Conservation (phyloP, 2,797 vertebrate species). For the Furcifer pardalis region DNA sequence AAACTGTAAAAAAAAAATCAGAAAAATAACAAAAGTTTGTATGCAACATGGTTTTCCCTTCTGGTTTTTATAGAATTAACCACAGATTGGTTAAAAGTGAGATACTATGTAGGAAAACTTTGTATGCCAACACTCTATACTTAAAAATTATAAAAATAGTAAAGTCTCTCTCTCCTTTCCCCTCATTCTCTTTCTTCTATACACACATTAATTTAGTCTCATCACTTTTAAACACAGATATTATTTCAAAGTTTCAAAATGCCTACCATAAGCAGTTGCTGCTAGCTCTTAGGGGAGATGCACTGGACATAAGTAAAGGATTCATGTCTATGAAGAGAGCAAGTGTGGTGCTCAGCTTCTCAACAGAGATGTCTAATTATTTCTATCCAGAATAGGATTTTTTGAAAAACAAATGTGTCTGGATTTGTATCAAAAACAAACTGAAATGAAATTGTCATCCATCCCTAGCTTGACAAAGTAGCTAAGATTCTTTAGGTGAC, state of each 20-base stretch:
- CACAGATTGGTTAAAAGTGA: not conserved
- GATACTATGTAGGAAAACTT: not conserved
- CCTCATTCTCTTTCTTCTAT: not conserved
- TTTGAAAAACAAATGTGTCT: too few species aligned
- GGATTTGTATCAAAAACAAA: too few species aligned
- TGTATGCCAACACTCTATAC: not conserved
- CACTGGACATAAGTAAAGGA: not conserved
- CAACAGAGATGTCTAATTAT: too few species aligned
- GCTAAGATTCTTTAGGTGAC: too few species aligned
- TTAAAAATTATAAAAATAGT: not conserved
- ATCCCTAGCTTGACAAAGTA: too few species aligned
- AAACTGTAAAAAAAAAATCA: not conserved
- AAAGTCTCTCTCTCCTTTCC: not conserved
- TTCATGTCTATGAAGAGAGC: too few species aligned
- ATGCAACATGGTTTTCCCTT: not conserved
- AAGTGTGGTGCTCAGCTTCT: too few species aligned
- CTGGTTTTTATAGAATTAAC: not conserved
- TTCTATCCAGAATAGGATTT: too few species aligned
- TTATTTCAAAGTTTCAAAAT: not conserved
- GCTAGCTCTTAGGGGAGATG: not conserved
- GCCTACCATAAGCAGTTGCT: not conserved
- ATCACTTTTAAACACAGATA: not conserved
- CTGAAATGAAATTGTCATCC: too few species aligned
- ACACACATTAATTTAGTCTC: not conserved
- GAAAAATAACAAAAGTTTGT: not conserved